A percentile compares a stretch with the other conserved stretches of the same genome.
These are phyloP conservation scores for Antennarius maculatus DNA, from an alignment of 2,797 vertebrate species.

Conservation along the genomic window DNA sequence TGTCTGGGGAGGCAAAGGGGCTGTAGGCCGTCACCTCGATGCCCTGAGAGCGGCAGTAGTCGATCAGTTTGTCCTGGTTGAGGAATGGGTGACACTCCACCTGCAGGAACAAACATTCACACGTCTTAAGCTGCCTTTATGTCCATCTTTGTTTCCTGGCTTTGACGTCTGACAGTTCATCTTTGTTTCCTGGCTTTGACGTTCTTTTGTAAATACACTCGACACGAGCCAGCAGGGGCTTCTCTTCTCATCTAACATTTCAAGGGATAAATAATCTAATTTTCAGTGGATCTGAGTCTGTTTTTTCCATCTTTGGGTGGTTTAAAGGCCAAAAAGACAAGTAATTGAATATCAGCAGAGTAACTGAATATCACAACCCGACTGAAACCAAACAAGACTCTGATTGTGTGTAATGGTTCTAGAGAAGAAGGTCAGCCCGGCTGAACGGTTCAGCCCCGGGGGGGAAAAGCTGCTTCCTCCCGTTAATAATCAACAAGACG, in stretches of 20 bases:
- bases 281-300: not conserved
- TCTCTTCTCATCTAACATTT: not conserved
- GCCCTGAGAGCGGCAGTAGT: conserved; percentile 86
- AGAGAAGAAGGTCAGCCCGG: conserved; percentile 57
- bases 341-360: not conserved
- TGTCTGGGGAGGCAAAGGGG: conserved; percentile 91
- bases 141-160: too few species aligned
- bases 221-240: too few species aligned
- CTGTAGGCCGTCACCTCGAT: conserved; percentile 91
- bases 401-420: conserved; percentile 30
- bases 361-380: conserved; percentile 39
- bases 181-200: too few species aligned
- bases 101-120: conserved; percentile 64
- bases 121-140: too few species aligned
- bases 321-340: not conserved
- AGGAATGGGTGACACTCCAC: conserved; percentile 92
- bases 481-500: conserved; percentile 21
- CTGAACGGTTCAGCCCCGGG: conserved; percentile 42
- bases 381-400: conserved; percentile 19
- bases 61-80: conserved; percentile 87
- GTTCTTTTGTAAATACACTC: too few species aligned
- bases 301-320: conserved; percentile 4
- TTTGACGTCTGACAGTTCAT: too few species aligned
- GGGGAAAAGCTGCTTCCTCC: conserved; percentile 40
- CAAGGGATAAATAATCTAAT: not conserved